Conservation (phyloP, 1,140 invertebrate species). For the Scaptomyza pallida region DNA sequence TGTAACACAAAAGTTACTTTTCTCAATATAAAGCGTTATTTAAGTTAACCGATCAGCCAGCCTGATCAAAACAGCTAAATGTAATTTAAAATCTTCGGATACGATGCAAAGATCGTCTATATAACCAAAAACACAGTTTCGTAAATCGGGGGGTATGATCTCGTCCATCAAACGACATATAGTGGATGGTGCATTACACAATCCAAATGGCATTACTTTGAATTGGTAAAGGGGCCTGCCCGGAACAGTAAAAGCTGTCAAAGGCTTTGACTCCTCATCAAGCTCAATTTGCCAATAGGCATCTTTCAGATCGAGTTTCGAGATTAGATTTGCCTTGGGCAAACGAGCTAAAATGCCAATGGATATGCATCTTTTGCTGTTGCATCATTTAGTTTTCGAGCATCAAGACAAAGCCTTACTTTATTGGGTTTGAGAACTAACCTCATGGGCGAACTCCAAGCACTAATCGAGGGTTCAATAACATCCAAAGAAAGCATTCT, state of each 20-base stretch:
- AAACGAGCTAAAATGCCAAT: constrained; percentile 42
- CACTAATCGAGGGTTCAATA: no score
- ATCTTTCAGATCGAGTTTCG: constrained; percentile 71
- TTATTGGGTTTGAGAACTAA: constrained; percentile 64
- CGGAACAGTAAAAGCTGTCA: constrained; percentile 84
- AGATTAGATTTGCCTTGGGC: constrained; percentile 28
- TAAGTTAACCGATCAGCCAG: not conserved
- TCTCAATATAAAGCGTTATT: not conserved
- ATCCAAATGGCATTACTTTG: no score
- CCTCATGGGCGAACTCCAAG: constrained; percentile 14
- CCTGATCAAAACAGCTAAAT: no score
- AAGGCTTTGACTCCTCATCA: constrained; percentile 53
- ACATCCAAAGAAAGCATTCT: no score
- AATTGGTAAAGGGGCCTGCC: not conserved
- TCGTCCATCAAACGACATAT: not conserved
- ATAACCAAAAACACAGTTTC: not conserved
- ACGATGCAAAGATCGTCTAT: no score
- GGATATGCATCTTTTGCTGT: constrained; percentile 23
- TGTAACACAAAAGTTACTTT: constrained; percentile 22
- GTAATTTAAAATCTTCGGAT: no score
- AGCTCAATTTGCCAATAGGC: constrained; percentile 80
- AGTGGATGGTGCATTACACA: not conserved
- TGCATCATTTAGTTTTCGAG: constrained; percentile 62
- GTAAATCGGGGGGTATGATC: not conserved
- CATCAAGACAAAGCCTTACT: constrained; percentile 68